Evolutionary conservation across 2,888 invertebrate species (phyloP).

Genomic region (Spialia ferax): DNA sequence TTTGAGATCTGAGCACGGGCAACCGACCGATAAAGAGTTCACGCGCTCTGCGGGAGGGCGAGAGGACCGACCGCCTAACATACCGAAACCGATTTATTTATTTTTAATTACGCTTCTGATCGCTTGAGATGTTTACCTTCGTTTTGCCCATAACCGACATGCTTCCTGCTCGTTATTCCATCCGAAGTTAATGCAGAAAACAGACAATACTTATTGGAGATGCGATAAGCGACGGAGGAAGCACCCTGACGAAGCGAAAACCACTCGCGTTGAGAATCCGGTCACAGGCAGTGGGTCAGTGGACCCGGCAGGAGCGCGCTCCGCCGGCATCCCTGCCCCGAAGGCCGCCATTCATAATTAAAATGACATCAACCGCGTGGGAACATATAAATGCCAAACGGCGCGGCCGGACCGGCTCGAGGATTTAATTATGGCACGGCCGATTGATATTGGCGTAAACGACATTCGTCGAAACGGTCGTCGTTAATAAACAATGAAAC

Average conservation of each 20-base stretch:
- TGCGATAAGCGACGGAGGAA: constrained; percentile 52
- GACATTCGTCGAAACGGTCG: constrained; percentile 63
- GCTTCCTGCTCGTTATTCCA: constrained; percentile 11
- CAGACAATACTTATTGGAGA: constrained; percentile 63
- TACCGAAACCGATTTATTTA: constrained; percentile 77
- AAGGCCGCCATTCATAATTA: constrained; percentile 76
- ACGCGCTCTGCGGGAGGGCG: constrained; percentile 79
- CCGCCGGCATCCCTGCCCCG: constrained; percentile 60
- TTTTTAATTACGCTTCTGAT: constrained; percentile 82
- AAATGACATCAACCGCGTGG: constrained; percentile 84
- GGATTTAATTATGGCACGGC: constrained; percentile 73
- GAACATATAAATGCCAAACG: constrained; percentile 77
- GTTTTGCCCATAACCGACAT: constrained; percentile 31
- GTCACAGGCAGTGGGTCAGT: constrained; percentile 74
- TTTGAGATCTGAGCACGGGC: constrained; percentile 50
- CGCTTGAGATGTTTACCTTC: constrained; percentile 77
- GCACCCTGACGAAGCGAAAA: constrained; percentile 76
- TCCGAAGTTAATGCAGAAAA: constrained; percentile 52
- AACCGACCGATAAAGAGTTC: constrained; percentile 77
- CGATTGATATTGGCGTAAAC: constrained; percentile 74
- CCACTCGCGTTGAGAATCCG: constrained; percentile 60
- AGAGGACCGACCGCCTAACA: constrained; percentile 71
- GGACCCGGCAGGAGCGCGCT: constrained; percentile 61
- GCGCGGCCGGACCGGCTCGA: constrained; percentile 74
- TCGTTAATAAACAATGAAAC: constrained; percentile 67